These are phyloP conservation scores for Sturnus vulgaris DNA, from an alignment of 2,113 vertebrate species.

Conservation along the genomic window DNA sequence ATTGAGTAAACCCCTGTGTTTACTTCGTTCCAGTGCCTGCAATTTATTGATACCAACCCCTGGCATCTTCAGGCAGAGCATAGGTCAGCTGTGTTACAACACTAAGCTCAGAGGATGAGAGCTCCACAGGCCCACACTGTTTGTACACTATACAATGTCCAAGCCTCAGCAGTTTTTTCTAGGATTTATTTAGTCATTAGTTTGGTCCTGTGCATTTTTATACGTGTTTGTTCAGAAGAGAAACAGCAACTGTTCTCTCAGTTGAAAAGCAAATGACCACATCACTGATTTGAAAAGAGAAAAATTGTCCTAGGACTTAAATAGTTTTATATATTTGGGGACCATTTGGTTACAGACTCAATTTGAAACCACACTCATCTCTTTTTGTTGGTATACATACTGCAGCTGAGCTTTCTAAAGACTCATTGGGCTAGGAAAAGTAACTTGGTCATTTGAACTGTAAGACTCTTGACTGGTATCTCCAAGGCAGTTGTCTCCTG, in stretches of 20 bases:
- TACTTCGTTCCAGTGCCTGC: neutral
- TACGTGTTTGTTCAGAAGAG: neutral
- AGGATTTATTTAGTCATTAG: neutral
- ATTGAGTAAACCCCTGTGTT: neutral
- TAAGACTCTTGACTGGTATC: conserved; percentile 14
- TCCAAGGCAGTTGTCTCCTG: conserved; percentile 21
- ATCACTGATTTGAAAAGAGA: neutral
- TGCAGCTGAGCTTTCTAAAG: neutral
- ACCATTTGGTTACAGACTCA: neutral
- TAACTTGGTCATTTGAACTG: conserved; percentile 54
- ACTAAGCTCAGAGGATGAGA: neutral
- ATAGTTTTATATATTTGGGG: neutral
- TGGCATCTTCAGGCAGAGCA: conserved; percentile 6
- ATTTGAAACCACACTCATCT: neutral
- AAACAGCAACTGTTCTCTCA: conserved; percentile 41
- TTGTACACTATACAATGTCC: neutral
- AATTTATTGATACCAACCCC: neutral
- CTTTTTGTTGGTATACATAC: neutral
- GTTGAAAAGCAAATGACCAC: conserved; percentile 56
- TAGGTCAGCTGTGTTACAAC: neutral
- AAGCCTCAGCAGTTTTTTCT: neutral
- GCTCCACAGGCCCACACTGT: neutral
- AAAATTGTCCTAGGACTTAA: neutral
- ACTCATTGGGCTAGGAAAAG: neutral
- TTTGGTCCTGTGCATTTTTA: conserved; percentile 10